Base-by-base conservation (phyloP, 2,888 invertebrate species). In the Plebejus anna region DNA sequence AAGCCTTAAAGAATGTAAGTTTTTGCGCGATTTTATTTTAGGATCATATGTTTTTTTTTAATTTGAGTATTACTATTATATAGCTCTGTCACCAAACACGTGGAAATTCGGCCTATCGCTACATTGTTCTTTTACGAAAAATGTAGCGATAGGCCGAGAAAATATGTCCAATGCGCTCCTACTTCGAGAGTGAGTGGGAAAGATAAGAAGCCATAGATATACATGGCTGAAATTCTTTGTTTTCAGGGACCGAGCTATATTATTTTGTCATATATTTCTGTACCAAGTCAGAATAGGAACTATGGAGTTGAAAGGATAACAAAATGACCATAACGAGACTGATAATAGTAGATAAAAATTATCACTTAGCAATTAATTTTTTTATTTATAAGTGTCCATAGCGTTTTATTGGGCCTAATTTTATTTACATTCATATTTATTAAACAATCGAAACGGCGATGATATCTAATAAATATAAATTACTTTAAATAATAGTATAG, bases 341-440 rank as follows among this genome's bases (percentile, higher is more conserved):
- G 66, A 66, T 66, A 36, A 9, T 28, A 66, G 4, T 66, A 66
- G 13, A 36, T 36, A 66, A 32, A 66, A 66, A 36, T 36, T 32
- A 66, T 66, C 16, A 70, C 38, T 70, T 70, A 75, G 28, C 51
- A 51, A 70, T 75, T 28, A 61, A 28, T 47, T 36, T 51, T 38
- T 70, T n/a, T 76, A 36, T 38, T 11, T 71, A 71, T 47, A 76
- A 72, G 72, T 76, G 72, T 59, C 76, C 72, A 72, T 76, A 59
- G 66, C 36, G 28, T 32, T 36, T 66, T 57, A 76, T 57, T 72
- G 47, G 59, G 72, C 72, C 76, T 76, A 71, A 76, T 59, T 76
- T 51, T 55, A 38, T 42, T 42, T 38, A 71, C 47, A 32, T 73
- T 51, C 55, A 73, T 73, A 73, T 73, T 73, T 73, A 73, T 51